Evolutionary conservation across 2,888 invertebrate species (phyloP).

Genomic region (Scaptodrosophila latifasciaeformis): DNA sequence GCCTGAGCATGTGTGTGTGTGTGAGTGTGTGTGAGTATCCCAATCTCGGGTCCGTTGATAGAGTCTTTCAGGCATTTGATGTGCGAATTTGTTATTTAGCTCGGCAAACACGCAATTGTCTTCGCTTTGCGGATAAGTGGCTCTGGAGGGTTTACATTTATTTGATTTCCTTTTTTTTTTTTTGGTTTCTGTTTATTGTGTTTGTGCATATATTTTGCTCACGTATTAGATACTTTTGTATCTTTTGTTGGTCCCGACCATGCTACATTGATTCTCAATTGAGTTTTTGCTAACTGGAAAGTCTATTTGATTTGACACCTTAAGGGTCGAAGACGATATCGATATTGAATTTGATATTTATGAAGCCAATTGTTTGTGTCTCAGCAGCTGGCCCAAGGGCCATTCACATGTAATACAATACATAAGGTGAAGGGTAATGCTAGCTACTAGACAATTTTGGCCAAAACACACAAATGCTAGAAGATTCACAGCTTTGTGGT

Average conservation of each 20-base stretch:
- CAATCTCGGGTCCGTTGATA: constrained; percentile 38
- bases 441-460: neutral
- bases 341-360: constrained; percentile 20
- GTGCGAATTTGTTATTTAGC: constrained; percentile 73
- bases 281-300: constrained; percentile 35
- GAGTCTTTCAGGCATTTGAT: constrained; percentile 71
- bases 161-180: no score
- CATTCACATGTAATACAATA: constrained; percentile 17
- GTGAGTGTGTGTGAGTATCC: neutral
- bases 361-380: neutral
- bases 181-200: neutral
- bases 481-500: neutral
- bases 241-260: constrained; percentile 16
- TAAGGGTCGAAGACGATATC: neutral
- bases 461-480: no score
- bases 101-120: constrained; percentile 69
- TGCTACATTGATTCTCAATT: constrained; percentile 40
- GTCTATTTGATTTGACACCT: constrained; percentile 24
- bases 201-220: constrained; percentile 41
- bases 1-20: no score
- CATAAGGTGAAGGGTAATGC: constrained; percentile 40
- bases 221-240: constrained; percentile 40
- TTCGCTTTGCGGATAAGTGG: constrained; percentile 23
- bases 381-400: no score
- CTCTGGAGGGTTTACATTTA: constrained; percentile 1